Conservation (phyloP, 2,797 vertebrate species). For the Aselliscus stoliczkanus region DNA sequence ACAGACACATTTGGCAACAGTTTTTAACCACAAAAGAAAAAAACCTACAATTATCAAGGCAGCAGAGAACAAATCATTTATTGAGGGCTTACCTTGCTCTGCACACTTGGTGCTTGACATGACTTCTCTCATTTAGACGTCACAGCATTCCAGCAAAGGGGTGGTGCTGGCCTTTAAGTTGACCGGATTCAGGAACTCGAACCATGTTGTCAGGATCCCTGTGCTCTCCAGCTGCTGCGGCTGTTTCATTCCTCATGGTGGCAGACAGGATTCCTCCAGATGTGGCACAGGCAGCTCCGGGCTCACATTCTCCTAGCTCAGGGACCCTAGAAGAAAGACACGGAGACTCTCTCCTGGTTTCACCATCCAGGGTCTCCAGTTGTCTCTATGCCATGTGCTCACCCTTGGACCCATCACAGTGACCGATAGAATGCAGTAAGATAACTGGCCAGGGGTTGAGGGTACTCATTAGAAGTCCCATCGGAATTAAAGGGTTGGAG, state of each 20-base stretch:
- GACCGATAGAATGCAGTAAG: background rate
- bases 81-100: background rate
- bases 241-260: background rate
- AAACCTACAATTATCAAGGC: background rate
- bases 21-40: background rate
- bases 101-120: background rate
- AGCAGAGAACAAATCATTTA: background rate
- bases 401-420: background rate
- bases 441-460: background rate
- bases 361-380: background rate
- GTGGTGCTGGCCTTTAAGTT: background rate
- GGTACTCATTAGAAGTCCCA: background rate
- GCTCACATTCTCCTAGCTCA: background rate
- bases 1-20: background rate
- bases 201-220: background rate
- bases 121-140: background rate
- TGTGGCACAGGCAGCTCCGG: background rate
- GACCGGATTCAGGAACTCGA: background rate
- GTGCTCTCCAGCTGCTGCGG: background rate
- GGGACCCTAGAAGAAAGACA: background rate
- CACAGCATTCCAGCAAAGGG: background rate
- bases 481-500: background rate
- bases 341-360: background rate
- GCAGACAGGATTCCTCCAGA: background rate
- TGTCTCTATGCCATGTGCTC: background rate